These are phyloP conservation scores for Lucinisca nassula DNA, from an alignment of 2,888 invertebrate species.

Conservation along the genomic window DNA sequence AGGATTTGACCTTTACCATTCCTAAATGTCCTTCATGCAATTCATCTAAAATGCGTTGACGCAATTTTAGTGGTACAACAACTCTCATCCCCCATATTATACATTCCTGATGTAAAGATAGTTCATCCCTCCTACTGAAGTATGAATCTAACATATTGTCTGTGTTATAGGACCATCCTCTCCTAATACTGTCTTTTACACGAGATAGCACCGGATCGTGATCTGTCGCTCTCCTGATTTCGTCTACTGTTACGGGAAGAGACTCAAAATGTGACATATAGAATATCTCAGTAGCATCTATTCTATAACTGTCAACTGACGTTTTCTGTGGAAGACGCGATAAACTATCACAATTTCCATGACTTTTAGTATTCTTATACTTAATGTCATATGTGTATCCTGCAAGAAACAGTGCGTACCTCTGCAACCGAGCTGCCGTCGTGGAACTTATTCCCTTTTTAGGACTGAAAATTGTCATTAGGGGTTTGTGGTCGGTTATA, in stretches of 20 bases:
- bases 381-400: constrained; percentile 39
- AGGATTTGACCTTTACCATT: constrained; percentile 76
- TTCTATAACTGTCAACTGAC: neutral
- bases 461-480: constrained; percentile 62
- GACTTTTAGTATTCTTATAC: constrained; percentile 37
- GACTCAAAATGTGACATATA: constrained; percentile 74
- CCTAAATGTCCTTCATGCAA: constrained; percentile 81
- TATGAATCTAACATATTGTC: constrained; percentile 9
- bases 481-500: constrained; percentile 67
- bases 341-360: constrained; percentile 59
- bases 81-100: constrained; percentile 74
- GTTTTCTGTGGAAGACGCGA: constrained; percentile 45
- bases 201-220: constrained; percentile 43
- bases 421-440: constrained; percentile 48
- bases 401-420: constrained; percentile 39
- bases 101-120: constrained; percentile 68
- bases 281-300: constrained; percentile 43
- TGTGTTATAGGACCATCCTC: constrained; percentile 29
- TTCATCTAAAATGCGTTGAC: constrained; percentile 66
- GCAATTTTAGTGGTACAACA: constrained; percentile 64
- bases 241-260: constrained; percentile 65
- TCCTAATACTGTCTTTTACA: constrained; percentile 43
- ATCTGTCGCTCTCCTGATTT: constrained; percentile 37
- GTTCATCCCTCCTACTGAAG: constrained; percentile 30
- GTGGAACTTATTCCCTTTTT: constrained; percentile 63